Conservation (phyloP, 2,113 vertebrate genomes). For the Phyllopteryx taeniolatus region DNA sequence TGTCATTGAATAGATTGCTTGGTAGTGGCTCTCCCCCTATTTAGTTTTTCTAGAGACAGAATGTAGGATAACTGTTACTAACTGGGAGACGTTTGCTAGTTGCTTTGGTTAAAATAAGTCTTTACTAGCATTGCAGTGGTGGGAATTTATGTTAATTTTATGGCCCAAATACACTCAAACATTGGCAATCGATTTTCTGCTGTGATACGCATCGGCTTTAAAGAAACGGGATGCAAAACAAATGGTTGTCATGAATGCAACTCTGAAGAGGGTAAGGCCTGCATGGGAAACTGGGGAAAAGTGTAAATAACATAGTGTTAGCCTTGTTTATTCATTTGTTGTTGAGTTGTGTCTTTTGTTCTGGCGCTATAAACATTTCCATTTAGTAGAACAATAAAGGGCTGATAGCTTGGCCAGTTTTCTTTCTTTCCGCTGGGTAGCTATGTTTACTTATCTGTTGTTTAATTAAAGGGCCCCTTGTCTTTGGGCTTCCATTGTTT, state of each 20-base stretch:
- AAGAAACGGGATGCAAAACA: constrained; percentile 7
- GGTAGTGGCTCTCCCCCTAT: constrained; percentile 45
- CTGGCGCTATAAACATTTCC: constrained; percentile 53
- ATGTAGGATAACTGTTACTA: constrained; percentile 12
- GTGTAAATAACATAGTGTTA: constrained; percentile 23
- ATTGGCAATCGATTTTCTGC: constrained; percentile 13
- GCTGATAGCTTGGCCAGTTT: constrained; percentile 49
- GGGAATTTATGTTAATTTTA: constrained; percentile 1
- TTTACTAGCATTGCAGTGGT: background rate
- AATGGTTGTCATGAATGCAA: constrained; percentile 25
- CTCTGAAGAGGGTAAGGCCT: constrained; percentile 6
- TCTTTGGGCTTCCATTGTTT: constrained; percentile 72
- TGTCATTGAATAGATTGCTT: constrained; percentile 55
- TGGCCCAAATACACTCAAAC: constrained; percentile 10
- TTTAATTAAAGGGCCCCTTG: constrained; percentile 78
- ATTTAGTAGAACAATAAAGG: constrained; percentile 64
- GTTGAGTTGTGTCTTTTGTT: constrained; percentile 60
- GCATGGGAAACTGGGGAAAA: constrained; percentile 21
- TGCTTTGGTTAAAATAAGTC: constrained; percentile 6
- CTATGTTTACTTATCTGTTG: constrained; percentile 77
- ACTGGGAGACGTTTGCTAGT: constrained; percentile 25
- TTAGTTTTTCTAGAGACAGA: constrained; percentile 45
- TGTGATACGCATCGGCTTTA: background rate
- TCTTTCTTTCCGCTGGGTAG: constrained; percentile 63
- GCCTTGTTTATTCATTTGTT: constrained; percentile 51